phyloP scores from a whole-genome alignment of 1,140 invertebrate species.

The Frieseomelitta varia region DNA sequence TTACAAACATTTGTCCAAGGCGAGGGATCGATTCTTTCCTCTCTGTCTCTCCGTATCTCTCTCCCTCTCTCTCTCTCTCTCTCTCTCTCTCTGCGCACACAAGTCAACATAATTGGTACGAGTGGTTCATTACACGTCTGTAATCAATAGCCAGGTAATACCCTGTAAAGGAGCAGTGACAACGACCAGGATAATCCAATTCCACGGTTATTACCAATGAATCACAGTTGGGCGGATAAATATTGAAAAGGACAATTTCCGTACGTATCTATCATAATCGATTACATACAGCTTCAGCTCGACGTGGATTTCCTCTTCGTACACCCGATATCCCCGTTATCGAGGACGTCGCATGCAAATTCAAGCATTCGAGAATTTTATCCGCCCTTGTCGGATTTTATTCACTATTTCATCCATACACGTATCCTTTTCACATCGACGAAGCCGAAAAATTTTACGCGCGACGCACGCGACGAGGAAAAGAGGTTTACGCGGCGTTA shows the following conservation, averaged over 20 bases:
- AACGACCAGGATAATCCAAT: constrained; percentile 42
- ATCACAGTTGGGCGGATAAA: constrained; percentile 48
- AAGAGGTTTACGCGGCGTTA: background rate
- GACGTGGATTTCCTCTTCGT: background rate
- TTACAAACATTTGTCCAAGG: background rate
- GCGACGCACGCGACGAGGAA: no score
- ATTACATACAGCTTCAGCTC: background rate
- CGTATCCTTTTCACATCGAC: background rate
- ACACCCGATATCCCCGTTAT: no score
- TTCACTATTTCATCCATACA: no score
- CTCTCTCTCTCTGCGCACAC: background rate
- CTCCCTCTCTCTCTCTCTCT: background rate
- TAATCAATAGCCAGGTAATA: constrained; percentile 45
- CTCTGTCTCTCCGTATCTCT: background rate
- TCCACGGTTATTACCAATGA: constrained; percentile 57
- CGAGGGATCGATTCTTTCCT: background rate
- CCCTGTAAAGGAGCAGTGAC: constrained; percentile 5
- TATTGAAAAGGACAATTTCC: constrained; percentile 33
- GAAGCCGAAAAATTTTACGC: background rate
- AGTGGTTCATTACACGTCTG: constrained; percentile 26
- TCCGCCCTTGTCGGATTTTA: background rate
- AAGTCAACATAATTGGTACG: constrained; percentile 41
- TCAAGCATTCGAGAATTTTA: constrained; percentile 7
- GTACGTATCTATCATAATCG: background rate
- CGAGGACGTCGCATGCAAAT: background rate